These are phyloP conservation scores for Auanema sp. DNA, from an alignment of 2,888 invertebrate species.

Conservation along the genomic window DNA sequence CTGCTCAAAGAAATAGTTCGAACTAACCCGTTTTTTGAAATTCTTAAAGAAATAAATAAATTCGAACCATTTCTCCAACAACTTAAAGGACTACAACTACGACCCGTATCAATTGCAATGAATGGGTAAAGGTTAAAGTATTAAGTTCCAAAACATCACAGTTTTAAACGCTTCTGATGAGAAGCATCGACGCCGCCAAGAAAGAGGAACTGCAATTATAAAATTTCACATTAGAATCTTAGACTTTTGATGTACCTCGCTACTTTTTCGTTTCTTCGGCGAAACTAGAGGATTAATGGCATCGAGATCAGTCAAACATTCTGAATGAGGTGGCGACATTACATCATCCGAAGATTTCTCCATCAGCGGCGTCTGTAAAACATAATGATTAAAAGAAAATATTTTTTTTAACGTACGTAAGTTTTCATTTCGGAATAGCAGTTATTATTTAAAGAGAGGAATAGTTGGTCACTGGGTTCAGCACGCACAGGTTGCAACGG, in stretches of 20 bases:
- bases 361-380: too few relatives aligned
- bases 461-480: slow-evolving; percentile 21
- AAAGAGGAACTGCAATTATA: not conserved
- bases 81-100: too few relatives aligned
- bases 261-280: slow-evolving; percentile 16
- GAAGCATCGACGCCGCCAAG: slow-evolving; percentile 1
- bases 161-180: slow-evolving; percentile 12
- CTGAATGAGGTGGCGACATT: too few relatives aligned
- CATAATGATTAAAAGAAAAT: too few relatives aligned
- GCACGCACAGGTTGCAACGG: slow-evolving; percentile 18
- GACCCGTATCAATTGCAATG: too few relatives aligned
- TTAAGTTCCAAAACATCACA: not conserved
- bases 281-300: slow-evolving; percentile 7
- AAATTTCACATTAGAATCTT: not conserved
- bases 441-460: slow-evolving; percentile 18
- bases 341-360: too few relatives aligned
- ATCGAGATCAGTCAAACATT: slow-evolving; percentile 14
- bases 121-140: too few relatives aligned
- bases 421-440: slow-evolving; percentile 25
- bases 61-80: too few relatives aligned
- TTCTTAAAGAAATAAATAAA: too few relatives aligned
- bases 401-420: slow-evolving; percentile 13
- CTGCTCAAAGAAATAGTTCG: too few relatives aligned
- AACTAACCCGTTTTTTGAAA: too few relatives aligned
- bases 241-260: slow-evolving; percentile 2